Base-by-base conservation (phyloP, 2,888 invertebrate species). In the Eupithecia pulchellata region DNA sequence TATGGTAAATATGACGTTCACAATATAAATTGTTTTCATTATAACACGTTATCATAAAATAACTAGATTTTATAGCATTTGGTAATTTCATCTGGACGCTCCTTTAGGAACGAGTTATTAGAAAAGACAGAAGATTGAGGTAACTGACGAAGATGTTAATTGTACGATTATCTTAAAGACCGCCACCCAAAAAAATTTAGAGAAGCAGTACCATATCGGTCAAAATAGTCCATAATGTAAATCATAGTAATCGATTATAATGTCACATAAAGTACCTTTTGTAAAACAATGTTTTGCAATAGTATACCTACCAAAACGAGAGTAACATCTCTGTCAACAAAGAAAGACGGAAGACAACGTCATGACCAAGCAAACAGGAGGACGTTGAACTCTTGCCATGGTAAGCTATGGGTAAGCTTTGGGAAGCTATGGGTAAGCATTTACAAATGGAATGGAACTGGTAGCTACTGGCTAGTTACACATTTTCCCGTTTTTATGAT, bases 341-440 rank as follows among this genome's bases (percentile, higher is more conserved):
- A 32, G 55, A 32, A 57, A 36, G 27, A 63, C 63, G n/a, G 68
- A 47, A 66, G 47, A 63, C 52, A 64, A 29, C 77, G 73, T 73
- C 73, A 80, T 78, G 81, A 83, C 86, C 89, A 87, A 82, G 84
- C 84, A 88, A 89, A 89, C 84, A 86, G 75, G 80, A 88, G 91
- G 87, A 81, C 91, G 81, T 88, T 91, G 92, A 91, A 92, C 92
- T 83, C 82, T 79, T 74, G 83, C 82, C 84, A 87, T 83, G 86
- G 52, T 25, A 52, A 47, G 20, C 42, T 58, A 58, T 30, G 27
- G 27, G 83, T 82, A 85, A 88, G 85, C 82, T 82, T 86, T 86
- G 85, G 83, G 70, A 73, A 47, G 20, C 42, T 58, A 58, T 30
- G 27, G n/a, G 83, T 82, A 85, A 88, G 85, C 82, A 73, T 71